phyloP scores from a whole-genome alignment of 2,888 invertebrate species.

The Creontiades dilutus region DNA sequence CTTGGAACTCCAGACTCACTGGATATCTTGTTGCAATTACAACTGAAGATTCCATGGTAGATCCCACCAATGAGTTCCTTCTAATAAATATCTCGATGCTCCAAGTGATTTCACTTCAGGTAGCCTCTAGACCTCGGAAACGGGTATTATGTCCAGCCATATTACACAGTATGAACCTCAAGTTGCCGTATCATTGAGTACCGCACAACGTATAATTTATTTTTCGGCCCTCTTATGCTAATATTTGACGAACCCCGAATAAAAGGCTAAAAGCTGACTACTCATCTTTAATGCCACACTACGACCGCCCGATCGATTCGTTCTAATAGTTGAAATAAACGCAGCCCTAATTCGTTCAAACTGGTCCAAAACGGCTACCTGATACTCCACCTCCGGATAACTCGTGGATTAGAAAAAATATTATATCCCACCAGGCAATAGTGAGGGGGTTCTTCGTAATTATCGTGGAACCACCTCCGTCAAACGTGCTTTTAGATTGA shows the following conservation, averaged over 20 bases:
- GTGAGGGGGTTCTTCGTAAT: constrained; percentile 7
- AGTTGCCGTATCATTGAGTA: neutral
- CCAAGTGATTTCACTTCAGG: neutral
- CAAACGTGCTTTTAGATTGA: constrained; percentile 28
- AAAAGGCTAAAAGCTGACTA: neutral
- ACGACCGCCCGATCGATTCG: neutral
- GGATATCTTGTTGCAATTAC: too few species aligned
- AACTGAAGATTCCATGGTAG: too few species aligned
- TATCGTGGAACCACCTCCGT: constrained; percentile 6
- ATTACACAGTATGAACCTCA: neutral
- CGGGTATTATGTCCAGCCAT: neutral
- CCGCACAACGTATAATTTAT: constrained; percentile 28
- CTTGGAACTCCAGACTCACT: too few species aligned
- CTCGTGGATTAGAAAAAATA: constrained; percentile 7
- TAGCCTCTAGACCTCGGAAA: neutral
- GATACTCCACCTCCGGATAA: constrained; percentile 11
- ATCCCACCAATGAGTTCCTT: too few species aligned
- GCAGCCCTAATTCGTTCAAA: constrained; percentile 24
- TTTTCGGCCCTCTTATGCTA: constrained; percentile 14
- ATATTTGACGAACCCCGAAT: constrained; percentile 7
- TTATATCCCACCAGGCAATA: constrained; percentile 1
- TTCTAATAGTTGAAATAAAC: constrained; percentile 49
- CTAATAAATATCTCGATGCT: too few species aligned
- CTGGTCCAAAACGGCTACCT: constrained; percentile 9
- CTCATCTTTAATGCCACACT: constrained; percentile 15